A percentile compares a stretch with the other conserved stretches of the same genome.
phyloP scores from a whole-genome alignment of 2,888 invertebrate genomes.

The Drosophila acutilabella region DNA sequence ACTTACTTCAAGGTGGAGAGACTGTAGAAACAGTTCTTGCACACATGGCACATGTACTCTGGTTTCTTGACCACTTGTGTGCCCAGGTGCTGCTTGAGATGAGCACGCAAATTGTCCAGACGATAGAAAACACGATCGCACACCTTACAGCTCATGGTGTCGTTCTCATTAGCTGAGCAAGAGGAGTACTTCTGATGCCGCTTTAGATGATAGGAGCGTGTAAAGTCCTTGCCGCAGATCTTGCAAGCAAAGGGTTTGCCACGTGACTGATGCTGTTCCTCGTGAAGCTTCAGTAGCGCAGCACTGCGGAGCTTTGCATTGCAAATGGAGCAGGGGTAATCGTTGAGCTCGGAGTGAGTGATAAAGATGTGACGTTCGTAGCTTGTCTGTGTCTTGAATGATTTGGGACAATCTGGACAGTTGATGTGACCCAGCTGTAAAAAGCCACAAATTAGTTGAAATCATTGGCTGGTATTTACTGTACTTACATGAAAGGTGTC shows the following conservation, averaged over 20 bases:
- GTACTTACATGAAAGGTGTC: slow-evolving; percentile 84
- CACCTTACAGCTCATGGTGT: slow-evolving; percentile 84
- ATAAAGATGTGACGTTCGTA: slow-evolving; percentile 88
- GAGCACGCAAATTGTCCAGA: slow-evolving; percentile 90
- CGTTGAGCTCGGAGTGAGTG: slow-evolving; percentile 89
- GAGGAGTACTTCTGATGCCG: slow-evolving; percentile 83
- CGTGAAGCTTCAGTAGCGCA: slow-evolving; percentile 88
- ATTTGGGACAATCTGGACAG: slow-evolving; percentile 89
- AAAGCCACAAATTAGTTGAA: background rate
- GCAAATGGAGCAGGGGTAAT: slow-evolving; percentile 89
- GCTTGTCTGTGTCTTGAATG: slow-evolving; percentile 89
- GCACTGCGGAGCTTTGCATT: slow-evolving; percentile 88
- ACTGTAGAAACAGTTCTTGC: slow-evolving; percentile 89
- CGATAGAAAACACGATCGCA: slow-evolving; percentile 85
- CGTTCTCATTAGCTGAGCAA: slow-evolving; percentile 80
- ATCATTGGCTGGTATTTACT: background rate
- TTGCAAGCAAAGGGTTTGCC: slow-evolving; percentile 88
- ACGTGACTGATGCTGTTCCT: slow-evolving; percentile 87
- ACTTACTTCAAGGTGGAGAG: slow-evolving; percentile 86
- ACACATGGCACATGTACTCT: slow-evolving; percentile 88
- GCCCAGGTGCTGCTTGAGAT: slow-evolving; percentile 89
- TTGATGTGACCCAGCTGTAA: slow-evolving; percentile 84
- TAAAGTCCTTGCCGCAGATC: slow-evolving; percentile 90
- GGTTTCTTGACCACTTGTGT: slow-evolving; percentile 86
- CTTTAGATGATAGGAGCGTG: slow-evolving; percentile 90